Conservation (phyloP, 1,140 invertebrate species). For the Ceratosolen solmsi region DNA sequence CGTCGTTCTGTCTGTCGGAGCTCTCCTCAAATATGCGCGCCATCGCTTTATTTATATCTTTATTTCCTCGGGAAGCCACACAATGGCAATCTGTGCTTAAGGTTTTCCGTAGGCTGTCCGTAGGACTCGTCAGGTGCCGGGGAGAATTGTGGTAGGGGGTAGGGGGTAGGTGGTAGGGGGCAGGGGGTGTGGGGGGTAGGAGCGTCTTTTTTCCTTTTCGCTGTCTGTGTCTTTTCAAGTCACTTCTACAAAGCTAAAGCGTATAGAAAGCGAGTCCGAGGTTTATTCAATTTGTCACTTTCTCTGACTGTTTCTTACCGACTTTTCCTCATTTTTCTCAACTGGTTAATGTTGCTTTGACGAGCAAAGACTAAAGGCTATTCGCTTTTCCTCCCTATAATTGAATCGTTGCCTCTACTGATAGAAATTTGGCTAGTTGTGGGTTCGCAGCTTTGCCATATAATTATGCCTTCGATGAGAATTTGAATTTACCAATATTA, state of each 20-base stretch:
- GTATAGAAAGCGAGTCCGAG: not conserved
- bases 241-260: not conserved
- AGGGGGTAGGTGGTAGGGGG: no score
- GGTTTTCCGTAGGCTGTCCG: no score
- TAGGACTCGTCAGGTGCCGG: not conserved
- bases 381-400: not conserved
- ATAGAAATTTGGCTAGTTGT: no score
- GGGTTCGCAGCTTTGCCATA: no score
- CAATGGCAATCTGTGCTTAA: not conserved
- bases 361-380: not conserved
- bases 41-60: constrained; percentile 44
- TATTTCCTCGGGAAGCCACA: constrained; percentile 36
- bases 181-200: no score
- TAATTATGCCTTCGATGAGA: no score
- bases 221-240: not conserved
- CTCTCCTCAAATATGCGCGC: constrained; percentile 49
- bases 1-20: constrained; percentile 40
- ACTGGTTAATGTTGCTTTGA: not conserved
- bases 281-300: not conserved
- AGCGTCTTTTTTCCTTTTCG: not conserved
- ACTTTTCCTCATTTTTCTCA: not conserved
- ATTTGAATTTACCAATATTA: no score
- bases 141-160: no score
- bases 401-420: no score
- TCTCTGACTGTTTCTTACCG: not conserved